Base-by-base conservation (phyloP, 2,888 invertebrate species). In the Chaitophorus viminalis region DNA sequence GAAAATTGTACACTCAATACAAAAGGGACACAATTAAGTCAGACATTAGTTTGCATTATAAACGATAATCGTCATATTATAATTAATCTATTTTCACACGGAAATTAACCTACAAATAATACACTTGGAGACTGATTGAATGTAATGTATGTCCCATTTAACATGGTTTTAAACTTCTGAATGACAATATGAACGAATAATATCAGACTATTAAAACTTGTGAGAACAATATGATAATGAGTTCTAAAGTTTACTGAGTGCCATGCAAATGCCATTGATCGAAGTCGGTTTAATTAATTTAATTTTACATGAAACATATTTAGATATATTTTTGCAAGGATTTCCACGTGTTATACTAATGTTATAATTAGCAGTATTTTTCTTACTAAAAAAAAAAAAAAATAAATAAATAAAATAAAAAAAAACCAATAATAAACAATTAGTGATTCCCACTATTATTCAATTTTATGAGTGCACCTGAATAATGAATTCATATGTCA, bases 191-290 rank as follows among this genome's bases (percentile, higher is more conserved):
- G 68, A 68, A 68, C 25, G 68, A 68, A 68, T n/a, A 68, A 68
- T n/a, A n/a, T 29, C 68, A 17, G 68, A 25, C 68, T 9, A 11
- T 68, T n/a, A n/a, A 68, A 68, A 68, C 17, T 31, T 78, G 14
- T 33, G 31, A 78, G 36, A 65, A 78, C 18, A 78, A 60, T 54
- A 36, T 25, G 33, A 65, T 65, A 36, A 79, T n/a, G n/a, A 65
- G n/a, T 36, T 79, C 31, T 33, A 60, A 78, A 78, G 54, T 78
- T 4, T 25, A 77, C 33, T 54, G 21, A 54, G 14, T 46, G 14
- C 14, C 31, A 3, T 3, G 8, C 29, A 46, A 76, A 29, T 76
- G 29, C 8, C 46, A 29, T 76, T 21, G 21, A 25, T 25, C 60
- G 25, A 4, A 60, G 0, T 25, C 6, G 25, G 46, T 46, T 1